Evolutionary conservation across 2,888 invertebrate genomes (phyloP).

Genomic region (Pollenia amentaria): DNA sequence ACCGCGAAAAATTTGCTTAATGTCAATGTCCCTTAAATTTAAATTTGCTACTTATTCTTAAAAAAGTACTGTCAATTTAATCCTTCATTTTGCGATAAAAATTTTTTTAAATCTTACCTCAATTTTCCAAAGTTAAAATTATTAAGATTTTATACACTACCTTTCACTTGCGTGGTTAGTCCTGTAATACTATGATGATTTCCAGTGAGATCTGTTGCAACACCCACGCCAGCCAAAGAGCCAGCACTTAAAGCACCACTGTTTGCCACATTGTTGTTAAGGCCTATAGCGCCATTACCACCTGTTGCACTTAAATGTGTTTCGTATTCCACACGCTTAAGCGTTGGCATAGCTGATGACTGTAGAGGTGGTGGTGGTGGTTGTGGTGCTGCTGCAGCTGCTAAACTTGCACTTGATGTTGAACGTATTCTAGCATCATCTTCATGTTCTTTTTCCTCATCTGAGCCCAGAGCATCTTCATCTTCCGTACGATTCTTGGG

Average conservation of each 20-base stretch:
- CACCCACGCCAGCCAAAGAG: slow-evolving; percentile 68
- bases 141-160: slow-evolving; percentile 34
- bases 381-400: slow-evolving; percentile 31
- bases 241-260: slow-evolving; percentile 54
- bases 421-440: slow-evolving; percentile 63
- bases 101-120: not conserved
- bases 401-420: slow-evolving; percentile 56
- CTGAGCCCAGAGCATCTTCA: slow-evolving; percentile 91
- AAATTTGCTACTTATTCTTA: not conserved
- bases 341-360: slow-evolving; percentile 56
- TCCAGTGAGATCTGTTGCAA: slow-evolving; percentile 71
- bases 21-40: not conserved
- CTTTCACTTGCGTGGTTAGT: slow-evolving; percentile 69
- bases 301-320: slow-evolving; percentile 72
- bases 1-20: not conserved
- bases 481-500: slow-evolving; percentile 96
- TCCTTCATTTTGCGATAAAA: not conserved
- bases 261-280: slow-evolving; percentile 63
- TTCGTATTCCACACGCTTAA: slow-evolving; percentile 66
- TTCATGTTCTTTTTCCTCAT: slow-evolving; percentile 91
- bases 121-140: not conserved
- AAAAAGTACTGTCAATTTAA: not conserved
- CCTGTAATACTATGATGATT: slow-evolving; percentile 70
- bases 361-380: slow-evolving; percentile 38
- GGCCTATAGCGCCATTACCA: slow-evolving; percentile 72